These are phyloP conservation scores for Drosophila suzukii DNA, from an alignment of 1,140 invertebrate genomes.

Conservation along the genomic window DNA sequence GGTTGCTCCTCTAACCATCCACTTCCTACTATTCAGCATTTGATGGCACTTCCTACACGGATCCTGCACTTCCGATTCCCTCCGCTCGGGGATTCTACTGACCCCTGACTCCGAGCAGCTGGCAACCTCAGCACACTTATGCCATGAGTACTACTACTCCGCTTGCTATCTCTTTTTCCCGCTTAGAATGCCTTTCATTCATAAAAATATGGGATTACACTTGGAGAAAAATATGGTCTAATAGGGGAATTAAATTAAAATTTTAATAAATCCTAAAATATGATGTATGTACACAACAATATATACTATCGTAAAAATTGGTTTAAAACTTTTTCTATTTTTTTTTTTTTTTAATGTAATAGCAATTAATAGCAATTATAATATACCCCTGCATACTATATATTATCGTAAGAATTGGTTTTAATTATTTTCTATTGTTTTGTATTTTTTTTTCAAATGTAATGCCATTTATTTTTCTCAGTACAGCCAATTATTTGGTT, in stretches of 20 bases:
- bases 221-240: background rate
- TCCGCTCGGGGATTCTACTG: constrained; percentile 2
- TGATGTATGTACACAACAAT: too few species aligned
- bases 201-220: constrained; percentile 18
- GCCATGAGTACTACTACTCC: constrained; percentile 23
- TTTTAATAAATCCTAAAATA: background rate
- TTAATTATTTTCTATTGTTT: too few species aligned
- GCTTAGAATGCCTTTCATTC: constrained; percentile 16
- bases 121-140: constrained; percentile 44
- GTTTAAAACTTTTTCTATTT: too few species aligned
- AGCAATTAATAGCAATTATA: too few species aligned
- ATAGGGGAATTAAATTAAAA: background rate
- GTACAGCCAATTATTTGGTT: constrained; percentile 40
- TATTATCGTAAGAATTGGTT: too few species aligned
- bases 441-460: background rate
- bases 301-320: too few species aligned
- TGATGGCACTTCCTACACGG: constrained; percentile 23
- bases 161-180: constrained; percentile 3
- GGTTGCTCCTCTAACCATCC: constrained; percentile 26
- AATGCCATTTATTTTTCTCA: background rate
- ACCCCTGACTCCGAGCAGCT: constrained; percentile 11
- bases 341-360: too few species aligned
- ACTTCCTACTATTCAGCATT: background rate
- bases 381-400: too few species aligned
- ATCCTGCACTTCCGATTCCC: constrained; percentile 47